Conservation (phyloP, 2,888 invertebrate species). For the Acronicta aceris region DNA sequence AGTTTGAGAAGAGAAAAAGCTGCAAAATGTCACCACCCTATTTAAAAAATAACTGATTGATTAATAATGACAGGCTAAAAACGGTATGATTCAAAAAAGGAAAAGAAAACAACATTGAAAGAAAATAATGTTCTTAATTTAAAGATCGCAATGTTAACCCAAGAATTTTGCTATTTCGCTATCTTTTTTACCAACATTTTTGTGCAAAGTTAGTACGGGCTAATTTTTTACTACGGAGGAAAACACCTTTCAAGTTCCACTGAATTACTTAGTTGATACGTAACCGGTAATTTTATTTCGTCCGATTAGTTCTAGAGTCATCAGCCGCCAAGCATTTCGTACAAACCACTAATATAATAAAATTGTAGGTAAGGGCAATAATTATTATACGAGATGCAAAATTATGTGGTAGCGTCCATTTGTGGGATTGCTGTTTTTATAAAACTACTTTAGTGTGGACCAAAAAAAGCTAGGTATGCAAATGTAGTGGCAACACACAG, state of each 20-base stretch:
- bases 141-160: slow-evolving; percentile 12
- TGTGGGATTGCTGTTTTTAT: slow-evolving; percentile 27
- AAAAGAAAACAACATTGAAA: not conserved
- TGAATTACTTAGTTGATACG: slow-evolving; percentile 55
- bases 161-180: slow-evolving; percentile 18
- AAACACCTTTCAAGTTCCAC: slow-evolving; percentile 45
- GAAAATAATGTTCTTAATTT: slow-evolving; percentile 18
- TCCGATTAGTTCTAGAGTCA: slow-evolving; percentile 80
- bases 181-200: slow-evolving; percentile 37
- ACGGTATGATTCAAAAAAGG: not conserved
- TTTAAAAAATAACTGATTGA: not conserved
- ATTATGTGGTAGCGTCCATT: slow-evolving; percentile 40
- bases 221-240: slow-evolving; percentile 40
- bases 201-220: slow-evolving; percentile 14
- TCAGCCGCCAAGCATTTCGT: slow-evolving; percentile 56
- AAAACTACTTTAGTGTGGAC: not conserved
- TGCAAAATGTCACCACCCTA: too few relatives aligned
- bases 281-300: slow-evolving; percentile 62
- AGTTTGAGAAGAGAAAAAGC: too few relatives aligned
- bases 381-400: slow-evolving; percentile 36
- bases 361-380: slow-evolving; percentile 48
- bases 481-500: not conserved
- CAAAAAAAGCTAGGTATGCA: slow-evolving; percentile 24
- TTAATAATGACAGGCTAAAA: not conserved
- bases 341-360: slow-evolving; percentile 43